Percentiles rank a stretch among this genome's conserved stretches.
Evolutionary conservation across 2,888 invertebrate species (phyloP).

Genomic region (Oscheius sp.): DNA sequence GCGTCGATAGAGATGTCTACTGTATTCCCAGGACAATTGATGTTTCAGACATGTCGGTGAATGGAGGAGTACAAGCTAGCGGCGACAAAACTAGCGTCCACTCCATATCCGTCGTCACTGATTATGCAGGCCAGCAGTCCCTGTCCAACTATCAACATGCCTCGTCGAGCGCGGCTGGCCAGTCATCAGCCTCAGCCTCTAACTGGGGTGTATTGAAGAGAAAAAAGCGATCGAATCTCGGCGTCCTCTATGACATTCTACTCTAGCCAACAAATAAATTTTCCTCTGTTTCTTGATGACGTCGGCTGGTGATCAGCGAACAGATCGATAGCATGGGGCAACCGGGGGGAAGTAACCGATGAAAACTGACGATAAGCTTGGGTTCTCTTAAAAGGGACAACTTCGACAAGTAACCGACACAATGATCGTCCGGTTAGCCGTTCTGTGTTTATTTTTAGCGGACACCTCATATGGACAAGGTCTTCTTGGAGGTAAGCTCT

Average conservation of each 20-base stretch:
- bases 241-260: constrained; percentile 25
- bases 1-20: background rate
- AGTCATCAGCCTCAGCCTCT: constrained; percentile 51
- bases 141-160: constrained; percentile 54
- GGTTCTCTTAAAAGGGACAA: constrained; percentile 26
- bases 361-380: constrained; percentile 13
- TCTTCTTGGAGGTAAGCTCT: constrained; percentile 2
- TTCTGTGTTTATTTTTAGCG: background rate
- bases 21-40: background rate
- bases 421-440: background rate
- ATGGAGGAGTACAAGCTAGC: constrained; percentile 46
- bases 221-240: constrained; percentile 38
- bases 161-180: constrained; percentile 44
- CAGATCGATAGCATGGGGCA: background rate
- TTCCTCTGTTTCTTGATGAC: constrained; percentile 23
- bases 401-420: background rate
- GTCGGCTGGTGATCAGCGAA: constrained; percentile 9
- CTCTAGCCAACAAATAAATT: constrained; percentile 18
- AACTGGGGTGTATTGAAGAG: constrained; percentile 46
- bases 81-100: constrained; percentile 54
- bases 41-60: constrained; percentile 46
- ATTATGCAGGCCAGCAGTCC: constrained; percentile 52
- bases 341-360: constrained; percentile 23
- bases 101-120: constrained; percentile 50
- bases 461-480: constrained; percentile 1